phyloP scores from a whole-genome alignment of 1,140 invertebrate species.

The Armadillidium nasatum region DNA sequence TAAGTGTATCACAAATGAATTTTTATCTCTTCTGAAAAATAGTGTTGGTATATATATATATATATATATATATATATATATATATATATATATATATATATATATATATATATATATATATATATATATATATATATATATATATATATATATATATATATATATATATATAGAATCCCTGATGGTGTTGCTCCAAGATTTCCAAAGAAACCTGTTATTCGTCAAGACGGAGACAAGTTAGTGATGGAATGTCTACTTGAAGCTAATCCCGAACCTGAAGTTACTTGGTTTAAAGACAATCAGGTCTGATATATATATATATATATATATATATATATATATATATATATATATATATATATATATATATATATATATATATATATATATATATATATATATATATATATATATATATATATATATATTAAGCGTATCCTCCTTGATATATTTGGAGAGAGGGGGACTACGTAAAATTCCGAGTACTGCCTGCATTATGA shows the following conservation, averaged over 20 bases:
- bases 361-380: too few species aligned
- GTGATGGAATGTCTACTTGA: conserved; percentile 94
- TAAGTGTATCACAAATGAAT: too few species aligned
- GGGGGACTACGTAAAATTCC: too few species aligned
- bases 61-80: not conserved
- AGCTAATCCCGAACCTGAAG: conserved; percentile 89
- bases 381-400: too few species aligned
- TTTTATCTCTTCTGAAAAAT: not conserved
- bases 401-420: not conserved
- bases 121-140: too few species aligned
- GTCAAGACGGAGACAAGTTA: conserved; percentile 86
- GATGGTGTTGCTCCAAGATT: conserved; percentile 92
- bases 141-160: too few species aligned
- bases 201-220: conserved; percentile 93
- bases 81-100: not conserved
- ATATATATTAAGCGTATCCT: not conserved
- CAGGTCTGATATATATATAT: too few species aligned
- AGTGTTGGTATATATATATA: not conserved
- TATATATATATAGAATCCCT: conserved; percentile 82
- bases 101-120: conserved; percentile 29
- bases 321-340: too few species aligned
- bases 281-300: conserved; percentile 80
- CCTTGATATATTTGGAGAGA: too few species aligned
- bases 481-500: too few species aligned
- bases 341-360: too few species aligned